A percentile compares a stretch with the other conserved stretches of the same genome.
phyloP scores from a whole-genome alignment of 1,140 invertebrate genomes.

The Zaprionus nigranus region DNA sequence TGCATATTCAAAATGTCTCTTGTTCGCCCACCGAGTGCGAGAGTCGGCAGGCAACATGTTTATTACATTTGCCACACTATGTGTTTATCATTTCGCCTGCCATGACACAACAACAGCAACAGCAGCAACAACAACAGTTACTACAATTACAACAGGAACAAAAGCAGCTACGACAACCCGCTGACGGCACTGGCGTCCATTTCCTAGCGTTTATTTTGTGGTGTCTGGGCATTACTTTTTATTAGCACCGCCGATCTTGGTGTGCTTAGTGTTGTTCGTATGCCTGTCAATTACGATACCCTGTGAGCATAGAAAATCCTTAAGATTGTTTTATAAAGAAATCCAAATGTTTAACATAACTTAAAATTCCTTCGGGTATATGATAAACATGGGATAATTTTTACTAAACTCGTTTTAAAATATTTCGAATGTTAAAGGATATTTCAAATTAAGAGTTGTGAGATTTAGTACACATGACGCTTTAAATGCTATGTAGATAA shows the following conservation, averaged over 20 bases:
- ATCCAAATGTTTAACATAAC: neutral
- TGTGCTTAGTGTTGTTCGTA: slow-evolving; percentile 30
- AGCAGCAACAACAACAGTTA: slow-evolving; percentile 1
- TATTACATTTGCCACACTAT: slow-evolving; percentile 78
- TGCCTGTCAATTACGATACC: slow-evolving; percentile 30
- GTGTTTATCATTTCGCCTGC: slow-evolving; percentile 63
- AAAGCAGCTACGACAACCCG: slow-evolving; percentile 22
- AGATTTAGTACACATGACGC: neutral
- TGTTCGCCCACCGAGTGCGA: slow-evolving; percentile 56
- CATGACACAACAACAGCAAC: slow-evolving; percentile 36
- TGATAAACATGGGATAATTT: too few relatives aligned
- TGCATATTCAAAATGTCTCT: slow-evolving; percentile 74
- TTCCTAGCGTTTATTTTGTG: slow-evolving; percentile 77
- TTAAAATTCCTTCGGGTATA: neutral
- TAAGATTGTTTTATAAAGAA: neutral
- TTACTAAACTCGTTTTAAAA: too few relatives aligned
- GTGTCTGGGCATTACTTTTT: slow-evolving; percentile 71
- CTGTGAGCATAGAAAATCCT: too few relatives aligned
- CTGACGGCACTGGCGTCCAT: slow-evolving; percentile 54
- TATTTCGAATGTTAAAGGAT: too few relatives aligned
- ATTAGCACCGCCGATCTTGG: slow-evolving; percentile 65
- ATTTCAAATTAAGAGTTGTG: neutral
- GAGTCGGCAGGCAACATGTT: slow-evolving; percentile 67
- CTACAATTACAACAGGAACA: slow-evolving; percentile 4
- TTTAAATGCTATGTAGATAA: neutral